Evolutionary conservation across 64 coral and sea anemone species (phyloP), one percentile per base, ranked within the genome.

Genomic region (Stichodactyla mertensii): DNA sequence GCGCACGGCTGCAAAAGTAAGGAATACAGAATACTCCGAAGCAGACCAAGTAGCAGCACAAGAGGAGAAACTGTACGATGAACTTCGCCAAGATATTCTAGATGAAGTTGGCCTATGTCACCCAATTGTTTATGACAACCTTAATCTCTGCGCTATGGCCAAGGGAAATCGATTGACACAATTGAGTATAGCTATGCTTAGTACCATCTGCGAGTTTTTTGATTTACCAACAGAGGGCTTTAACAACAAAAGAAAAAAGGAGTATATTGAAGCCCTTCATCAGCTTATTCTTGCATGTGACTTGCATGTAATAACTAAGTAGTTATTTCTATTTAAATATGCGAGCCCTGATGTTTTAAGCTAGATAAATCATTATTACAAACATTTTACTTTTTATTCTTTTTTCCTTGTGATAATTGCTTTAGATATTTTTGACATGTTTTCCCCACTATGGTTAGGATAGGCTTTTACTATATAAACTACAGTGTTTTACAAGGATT

Each of bases 121-220:
- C 61, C 83, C 83, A 22, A 51, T 85, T 61, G 56, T 85, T 26
- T 85, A 85, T 85, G 83, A 85, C 45, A 85, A 85, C 83, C n/a
- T 85, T 19, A 20, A 85, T 51, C 23, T 85, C 55, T 85, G 83
- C 16, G 53, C 83, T 18, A 61, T 58, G 83, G 27, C 57, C 83
- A 59, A 85, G 61, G 83, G 57, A 85, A 85, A 85, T 10, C 55
- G 83, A 23, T 61, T 85, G 9, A 85, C 24, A 16, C 83, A 85
- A 57, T 31, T 85, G 55, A 85, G 83, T 61, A 85, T 85, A 61
- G 18, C 83, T 51, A 85, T 85, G 83, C 83, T 85, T 3, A 60
- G 18, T 28, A 85, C 24, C 10, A 61, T 85, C 57, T 85, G 57
- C 23, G 57, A 85, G 26, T 85, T 61, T 61, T 85, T 85, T 59